phyloP scores from a whole-genome alignment of 2,797 vertebrate species.

The Rousettus madagascariensis region DNA sequence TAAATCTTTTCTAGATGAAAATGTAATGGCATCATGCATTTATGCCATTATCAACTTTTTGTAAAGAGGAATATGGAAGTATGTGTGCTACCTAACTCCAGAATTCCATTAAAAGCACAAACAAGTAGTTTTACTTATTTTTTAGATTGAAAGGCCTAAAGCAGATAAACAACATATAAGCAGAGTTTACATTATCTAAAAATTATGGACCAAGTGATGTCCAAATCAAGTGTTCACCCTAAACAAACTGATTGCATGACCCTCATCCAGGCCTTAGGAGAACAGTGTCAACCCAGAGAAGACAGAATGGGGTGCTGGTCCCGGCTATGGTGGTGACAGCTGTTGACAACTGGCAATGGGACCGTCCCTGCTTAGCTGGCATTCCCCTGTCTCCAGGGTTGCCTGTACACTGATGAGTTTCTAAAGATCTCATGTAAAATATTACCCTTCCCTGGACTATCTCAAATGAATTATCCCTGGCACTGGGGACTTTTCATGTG shows the following conservation, averaged over 20 bases:
- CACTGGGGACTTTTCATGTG: not conserved
- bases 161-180: not conserved
- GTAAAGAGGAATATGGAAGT: not conserved
- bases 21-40: not conserved
- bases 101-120: not conserved
- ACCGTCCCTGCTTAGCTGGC: not conserved
- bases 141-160: not conserved
- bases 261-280: not conserved
- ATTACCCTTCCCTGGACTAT: not conserved
- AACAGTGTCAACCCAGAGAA: too few relatives aligned
- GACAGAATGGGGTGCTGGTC: not conserved
- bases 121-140: not conserved
- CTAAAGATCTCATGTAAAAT: not conserved
- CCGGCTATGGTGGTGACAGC: rapidly evolving
- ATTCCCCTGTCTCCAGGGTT: not conserved
- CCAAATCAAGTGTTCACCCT: not conserved
- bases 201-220: not conserved
- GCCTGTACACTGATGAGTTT: not conserved
- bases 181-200: not conserved
- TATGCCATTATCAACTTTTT: not conserved
- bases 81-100: not conserved
- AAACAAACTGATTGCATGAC: rapidly evolving
- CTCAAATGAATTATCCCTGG: not conserved
- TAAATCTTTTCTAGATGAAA: not conserved
- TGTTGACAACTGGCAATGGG: not conserved